These are phyloP conservation scores for Asteroscopus sphinx DNA, from an alignment of 2,888 invertebrate genomes.

Conservation along the genomic window DNA sequence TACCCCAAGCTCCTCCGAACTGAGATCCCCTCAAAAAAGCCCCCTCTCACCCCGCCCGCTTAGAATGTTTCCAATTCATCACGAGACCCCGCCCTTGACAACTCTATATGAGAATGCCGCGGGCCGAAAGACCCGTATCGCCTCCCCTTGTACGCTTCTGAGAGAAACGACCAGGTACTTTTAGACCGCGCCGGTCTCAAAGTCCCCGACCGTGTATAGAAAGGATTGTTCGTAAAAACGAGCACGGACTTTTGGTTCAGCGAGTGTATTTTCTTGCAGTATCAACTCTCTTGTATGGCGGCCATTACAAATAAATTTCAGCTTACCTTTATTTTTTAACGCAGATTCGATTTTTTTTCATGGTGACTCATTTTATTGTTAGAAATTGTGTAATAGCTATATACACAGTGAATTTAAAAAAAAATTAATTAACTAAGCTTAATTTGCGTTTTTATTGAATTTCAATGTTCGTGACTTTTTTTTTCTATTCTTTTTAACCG, in stretches of 20 bases:
- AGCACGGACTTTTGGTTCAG: slow-evolving; percentile 66
- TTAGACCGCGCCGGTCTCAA: slow-evolving; percentile 61
- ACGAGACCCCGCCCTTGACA: slow-evolving; percentile 91
- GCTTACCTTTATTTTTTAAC: slow-evolving; percentile 78
- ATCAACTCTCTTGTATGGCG: slow-evolving; percentile 76
- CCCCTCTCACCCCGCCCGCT: slow-evolving; percentile 80
- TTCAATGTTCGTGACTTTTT: slow-evolving; percentile 26
- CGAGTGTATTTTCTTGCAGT: slow-evolving; percentile 83
- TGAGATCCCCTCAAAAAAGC: slow-evolving; percentile 80
- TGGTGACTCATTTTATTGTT: slow-evolving; percentile 57
- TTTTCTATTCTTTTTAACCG: no score
- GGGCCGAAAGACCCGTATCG: slow-evolving; percentile 74
- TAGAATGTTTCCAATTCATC: slow-evolving; percentile 89
- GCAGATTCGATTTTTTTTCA: slow-evolving; percentile 71
- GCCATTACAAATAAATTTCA: slow-evolving; percentile 84
- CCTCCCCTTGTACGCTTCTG: slow-evolving; percentile 51
- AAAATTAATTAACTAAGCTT: slow-evolving; percentile 30
- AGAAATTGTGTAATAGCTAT: slow-evolving; percentile 32
- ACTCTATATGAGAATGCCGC: slow-evolving; percentile 89
- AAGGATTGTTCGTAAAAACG: slow-evolving; percentile 58
- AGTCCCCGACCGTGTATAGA: slow-evolving; percentile 57
- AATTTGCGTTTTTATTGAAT: slow-evolving; percentile 32
- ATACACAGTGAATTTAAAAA: slow-evolving; percentile 40
- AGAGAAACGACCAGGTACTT: slow-evolving; percentile 61
- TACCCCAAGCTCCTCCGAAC: slow-evolving; percentile 69